Evolutionary conservation across 2,113 vertebrate genomes (phyloP).

Genomic region (Planiliza haematocheilus): DNA sequence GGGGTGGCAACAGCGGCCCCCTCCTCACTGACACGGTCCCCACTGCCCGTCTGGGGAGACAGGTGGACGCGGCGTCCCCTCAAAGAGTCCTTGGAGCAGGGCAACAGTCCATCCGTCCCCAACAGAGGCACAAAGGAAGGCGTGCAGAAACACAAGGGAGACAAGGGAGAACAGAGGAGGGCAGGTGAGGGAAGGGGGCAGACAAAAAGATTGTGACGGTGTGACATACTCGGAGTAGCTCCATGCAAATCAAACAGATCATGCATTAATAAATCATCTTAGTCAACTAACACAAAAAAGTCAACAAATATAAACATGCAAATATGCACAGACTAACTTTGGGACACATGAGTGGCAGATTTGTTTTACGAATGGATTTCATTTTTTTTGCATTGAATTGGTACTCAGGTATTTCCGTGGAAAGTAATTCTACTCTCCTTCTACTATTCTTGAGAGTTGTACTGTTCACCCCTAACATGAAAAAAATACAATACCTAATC

Average conservation of each 20-base stretch:
- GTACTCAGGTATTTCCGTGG: not conserved
- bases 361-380: slow-evolving; percentile 5
- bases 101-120: slow-evolving; percentile 43
- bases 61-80: slow-evolving; percentile 52
- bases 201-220: slow-evolving; percentile 28
- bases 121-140: slow-evolving; percentile 47
- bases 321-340: not conserved
- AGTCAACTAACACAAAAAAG: slow-evolving; percentile 1
- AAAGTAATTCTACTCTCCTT: too few species aligned
- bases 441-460: not conserved
- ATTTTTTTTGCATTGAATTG: slow-evolving; percentile 11
- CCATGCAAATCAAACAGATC: slow-evolving; percentile 27
- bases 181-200: slow-evolving; percentile 38
- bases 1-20: slow-evolving; percentile 6
- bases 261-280: not conserved
- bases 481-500: not conserved
- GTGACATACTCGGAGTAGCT: not conserved
- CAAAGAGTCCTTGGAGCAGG: slow-evolving; percentile 71
- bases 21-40: slow-evolving; percentile 51
- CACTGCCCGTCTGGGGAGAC: slow-evolving; percentile 45
- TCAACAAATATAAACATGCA: not conserved
- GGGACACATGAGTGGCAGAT: not conserved
- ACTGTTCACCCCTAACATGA: not conserved
- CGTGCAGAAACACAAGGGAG: slow-evolving; percentile 57
- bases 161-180: slow-evolving; percentile 43